These are phyloP conservation scores for Psylliodes chrysocephalus DNA, from an alignment of 2,888 invertebrate species.

Conservation along the genomic window DNA sequence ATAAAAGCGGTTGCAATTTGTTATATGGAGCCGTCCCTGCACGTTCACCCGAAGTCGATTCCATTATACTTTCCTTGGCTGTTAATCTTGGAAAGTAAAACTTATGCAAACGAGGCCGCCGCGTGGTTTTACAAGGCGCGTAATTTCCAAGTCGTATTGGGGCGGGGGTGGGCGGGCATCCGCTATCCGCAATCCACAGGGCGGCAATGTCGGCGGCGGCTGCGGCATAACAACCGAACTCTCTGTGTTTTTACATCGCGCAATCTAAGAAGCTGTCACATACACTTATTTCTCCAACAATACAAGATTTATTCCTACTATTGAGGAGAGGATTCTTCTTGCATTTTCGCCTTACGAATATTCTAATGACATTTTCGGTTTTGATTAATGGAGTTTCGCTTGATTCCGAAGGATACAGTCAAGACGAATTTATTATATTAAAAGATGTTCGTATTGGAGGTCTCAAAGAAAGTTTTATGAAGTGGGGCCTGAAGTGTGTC, in stretches of 20 bases:
- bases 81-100: conserved; percentile 66
- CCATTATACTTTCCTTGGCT: conserved; percentile 63
- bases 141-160: conserved; percentile 56
- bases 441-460: too few species aligned
- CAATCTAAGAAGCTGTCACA: conserved; percentile 58
- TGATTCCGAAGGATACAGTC: conserved; percentile 27
- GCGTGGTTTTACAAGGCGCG: conserved; percentile 65
- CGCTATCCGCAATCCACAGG: too few species aligned
- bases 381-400: conserved; percentile 38
- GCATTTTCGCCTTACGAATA: conserved; percentile 29
- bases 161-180: conserved; percentile 42
- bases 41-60: conserved; percentile 50
- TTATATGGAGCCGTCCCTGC: conserved; percentile 31
- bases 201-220: conserved; percentile 14
- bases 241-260: conserved; percentile 56
- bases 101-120: conserved; percentile 65
- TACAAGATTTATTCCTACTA: conserved; percentile 58
- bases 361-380: conserved; percentile 13
- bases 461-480: too few species aligned
- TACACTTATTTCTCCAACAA: conserved; percentile 55
- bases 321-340: conserved; percentile 42
- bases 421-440: conserved; percentile 22
- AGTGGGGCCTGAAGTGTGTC: too few species aligned
- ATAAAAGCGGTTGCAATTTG: too few species aligned
- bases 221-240: conserved; percentile 35